These are phyloP conservation scores for Zapus hudsonius DNA, from an alignment of 2,113 vertebrate genomes.

Conservation along the genomic window DNA sequence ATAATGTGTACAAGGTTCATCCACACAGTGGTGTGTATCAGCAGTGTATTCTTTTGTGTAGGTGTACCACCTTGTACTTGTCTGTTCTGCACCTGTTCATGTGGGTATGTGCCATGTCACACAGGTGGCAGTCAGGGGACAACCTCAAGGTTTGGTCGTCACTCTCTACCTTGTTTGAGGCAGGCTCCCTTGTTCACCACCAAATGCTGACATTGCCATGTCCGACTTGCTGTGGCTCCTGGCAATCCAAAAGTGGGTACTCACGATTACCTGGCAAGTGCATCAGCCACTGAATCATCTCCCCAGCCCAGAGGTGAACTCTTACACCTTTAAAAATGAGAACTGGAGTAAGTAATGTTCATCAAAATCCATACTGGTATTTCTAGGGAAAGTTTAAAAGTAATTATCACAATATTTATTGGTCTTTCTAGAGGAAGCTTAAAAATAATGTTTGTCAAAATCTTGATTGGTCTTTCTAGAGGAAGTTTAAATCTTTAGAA, in stretches of 20 bases:
- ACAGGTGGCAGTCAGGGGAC: too few species aligned
- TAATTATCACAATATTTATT: slow-evolving; percentile 45
- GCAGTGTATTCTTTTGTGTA: not conserved
- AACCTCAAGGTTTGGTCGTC: too few species aligned
- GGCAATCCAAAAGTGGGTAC: too few species aligned
- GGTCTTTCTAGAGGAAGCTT: slow-evolving; percentile 21
- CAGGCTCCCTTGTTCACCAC: too few species aligned
- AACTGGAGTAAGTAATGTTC: slow-evolving; percentile 2
- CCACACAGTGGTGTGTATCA: not conserved
- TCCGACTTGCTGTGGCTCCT: too few species aligned
- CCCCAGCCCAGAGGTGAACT: too few species aligned
- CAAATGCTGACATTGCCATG: too few species aligned
- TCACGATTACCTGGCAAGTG: too few species aligned
- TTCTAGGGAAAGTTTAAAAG: slow-evolving; percentile 18
- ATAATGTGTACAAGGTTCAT: not conserved
- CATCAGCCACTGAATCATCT: too few species aligned
- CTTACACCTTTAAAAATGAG: not conserved
- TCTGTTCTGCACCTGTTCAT: not conserved
- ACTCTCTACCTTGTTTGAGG: too few species aligned
- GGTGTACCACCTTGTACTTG: not conserved
- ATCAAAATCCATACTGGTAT: slow-evolving; percentile 26
- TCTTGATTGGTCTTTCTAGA: slow-evolving; percentile 27
- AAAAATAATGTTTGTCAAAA: slow-evolving; percentile 40
- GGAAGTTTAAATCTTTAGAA: slow-evolving; percentile 27
- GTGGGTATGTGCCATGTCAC: not conserved